Base-by-base conservation (phyloP, 2,797 vertebrate genomes). In the Poecilia velifera region DNA sequence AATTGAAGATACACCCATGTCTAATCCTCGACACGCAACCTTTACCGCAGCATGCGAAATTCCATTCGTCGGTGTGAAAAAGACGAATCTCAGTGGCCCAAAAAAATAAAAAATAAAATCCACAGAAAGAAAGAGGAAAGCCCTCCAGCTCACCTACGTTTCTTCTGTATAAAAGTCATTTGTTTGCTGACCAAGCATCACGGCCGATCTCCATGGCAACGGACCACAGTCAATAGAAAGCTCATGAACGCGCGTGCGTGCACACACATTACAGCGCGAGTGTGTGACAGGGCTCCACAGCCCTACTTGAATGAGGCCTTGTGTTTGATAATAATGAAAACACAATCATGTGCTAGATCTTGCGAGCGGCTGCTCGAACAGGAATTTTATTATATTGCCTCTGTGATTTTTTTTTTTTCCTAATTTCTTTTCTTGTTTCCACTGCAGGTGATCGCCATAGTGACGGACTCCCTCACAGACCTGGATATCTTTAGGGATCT, bases 381-480 rank as follows among this genome's bases (percentile, higher is more conserved):
- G 77, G 81, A 92, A 92, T 91, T 88, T 83, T 90, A 85, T 92
- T 91, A 80, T 89, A 90, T 89, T 88, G 86, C 87, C 77, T 80
- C 87, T 91, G 76, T 86, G 83, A 88, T 92, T 89, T 91, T 9
- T 31, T 22, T 31, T 22, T 66, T 34, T 0, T 34, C 34, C 41
- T 66, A 20, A 18, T 18, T 41, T 10, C 1, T 12, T 59, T n/a
- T 59, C 28, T 59, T 59, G 3, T 59, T 31, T 92, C 91, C 88
- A 84, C 90, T 92, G 71, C 95, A 99, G 98, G 97, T 99, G 86
- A 98, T 99, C 74, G 98, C 98, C 22, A 95, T 99, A 90, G 98
- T 98, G 87, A 99, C 98, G 91, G 98, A 99, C 89, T 96, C 96
- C 81, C 97, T 99, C 91, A 99, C 98, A 28, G 98, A 99, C 88